Evolutionary conservation across 2,797 vertebrate species (phyloP), one percentile per base, ranked within the genome.

Genomic region (Pseudomugil tenellus): DNA sequence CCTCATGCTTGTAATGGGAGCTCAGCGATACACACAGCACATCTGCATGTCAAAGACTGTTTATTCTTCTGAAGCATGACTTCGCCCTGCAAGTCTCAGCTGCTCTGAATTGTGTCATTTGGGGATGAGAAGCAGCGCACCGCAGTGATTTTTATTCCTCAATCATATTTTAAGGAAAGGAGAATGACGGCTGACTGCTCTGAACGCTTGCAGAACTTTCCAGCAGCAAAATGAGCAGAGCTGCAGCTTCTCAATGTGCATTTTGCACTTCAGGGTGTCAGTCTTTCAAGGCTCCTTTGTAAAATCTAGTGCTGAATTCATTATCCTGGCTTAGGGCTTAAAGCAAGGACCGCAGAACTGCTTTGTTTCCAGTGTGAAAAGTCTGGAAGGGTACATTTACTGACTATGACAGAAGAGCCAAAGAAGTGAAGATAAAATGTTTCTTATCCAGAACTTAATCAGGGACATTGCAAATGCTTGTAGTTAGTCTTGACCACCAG

Each of bases 31-130:
- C 49, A 6, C 21, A 62, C 25, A 71, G 21, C 56, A 10, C 58
- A 48, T 55, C 29, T 56, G 58, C 67, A 65, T 67, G 32, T 58
- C 29, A 75, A 74, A 58, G 32, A 21, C n/a, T 17, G 9, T 8
- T 34, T 58, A 72, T 55, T 59, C 61, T 58, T 72, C 32, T 51
- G 58, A 67, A 78, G 77, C 77, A 73, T 52, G 74, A 63, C 67
- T 54, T 69, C 11, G 66, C 67, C 53, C 69, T n/a, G 65, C 3
- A 0, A 31, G 1, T 12, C 63, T 81, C 37, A 57, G 68, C 65
- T 60, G 70, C 70, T 70, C 73, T 69, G 61, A 81, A 12, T 54
- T 60, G 56, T 54, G 56, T 32, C 67, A 71, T 69, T 75, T 28
- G 60, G 14, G 74, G 66, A 49, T 56, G 62, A 59, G 31, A 68